Evolutionary conservation across 2,113 vertebrate genomes (phyloP).

Genomic region (Stictonetta naevosa): DNA sequence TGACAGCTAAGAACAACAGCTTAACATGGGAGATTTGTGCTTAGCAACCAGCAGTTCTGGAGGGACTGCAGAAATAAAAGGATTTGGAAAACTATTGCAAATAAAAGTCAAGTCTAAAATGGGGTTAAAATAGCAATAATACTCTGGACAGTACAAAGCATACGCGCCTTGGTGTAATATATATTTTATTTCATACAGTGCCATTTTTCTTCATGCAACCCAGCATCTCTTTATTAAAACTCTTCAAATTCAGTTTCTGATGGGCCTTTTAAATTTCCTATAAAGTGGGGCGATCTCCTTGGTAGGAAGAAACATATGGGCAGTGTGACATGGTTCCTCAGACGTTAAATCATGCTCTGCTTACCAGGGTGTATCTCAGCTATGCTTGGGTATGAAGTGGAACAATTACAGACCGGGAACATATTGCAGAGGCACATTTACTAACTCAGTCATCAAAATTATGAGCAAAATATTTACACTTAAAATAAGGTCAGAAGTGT

Average conservation of each 20-base stretch:
- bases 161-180: neutral
- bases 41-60: neutral
- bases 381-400: neutral
- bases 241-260: neutral
- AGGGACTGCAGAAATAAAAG: neutral
- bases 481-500: neutral
- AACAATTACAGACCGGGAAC: neutral
- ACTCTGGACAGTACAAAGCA: neutral
- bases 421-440: neutral
- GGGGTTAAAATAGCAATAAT: neutral
- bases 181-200: neutral
- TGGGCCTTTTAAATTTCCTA: neutral
- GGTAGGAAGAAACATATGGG: neutral
- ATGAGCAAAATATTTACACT: constrained; percentile 8
- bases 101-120: neutral
- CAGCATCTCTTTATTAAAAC: neutral
- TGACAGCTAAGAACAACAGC: neutral
- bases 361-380: neutral
- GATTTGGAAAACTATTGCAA: neutral
- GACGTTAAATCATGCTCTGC: neutral
- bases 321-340: neutral
- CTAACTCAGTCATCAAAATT: neutral
- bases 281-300: neutral
- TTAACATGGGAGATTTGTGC: neutral
- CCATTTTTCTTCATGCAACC: neutral